Conservation (phyloP, 2,797 vertebrate species). For the Tokudaia tokunoshimensis region DNA sequence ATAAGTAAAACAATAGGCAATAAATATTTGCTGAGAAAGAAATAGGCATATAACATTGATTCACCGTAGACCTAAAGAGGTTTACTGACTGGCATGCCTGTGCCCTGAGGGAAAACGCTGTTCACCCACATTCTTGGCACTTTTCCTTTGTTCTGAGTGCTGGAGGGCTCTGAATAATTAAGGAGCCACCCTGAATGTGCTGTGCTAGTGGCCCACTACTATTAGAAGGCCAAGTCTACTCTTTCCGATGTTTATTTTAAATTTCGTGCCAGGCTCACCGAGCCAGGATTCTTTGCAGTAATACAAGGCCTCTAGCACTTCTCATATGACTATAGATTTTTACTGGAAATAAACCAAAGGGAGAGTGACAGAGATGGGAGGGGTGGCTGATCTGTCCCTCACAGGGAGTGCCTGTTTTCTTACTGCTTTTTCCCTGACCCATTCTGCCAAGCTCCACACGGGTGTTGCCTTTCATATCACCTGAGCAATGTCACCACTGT, state of each 20-base stretch:
- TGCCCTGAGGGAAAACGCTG: background rate
- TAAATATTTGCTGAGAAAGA: conserved; percentile 54
- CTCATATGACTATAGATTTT: background rate
- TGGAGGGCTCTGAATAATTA: background rate
- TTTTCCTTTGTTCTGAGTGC: background rate
- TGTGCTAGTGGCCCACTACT: background rate
- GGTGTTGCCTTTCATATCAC: background rate
- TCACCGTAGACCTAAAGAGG: background rate
- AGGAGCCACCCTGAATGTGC: background rate
- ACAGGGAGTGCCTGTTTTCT: background rate
- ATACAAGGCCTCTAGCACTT: background rate
- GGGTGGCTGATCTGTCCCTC: background rate
- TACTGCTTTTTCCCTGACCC: conserved; percentile 11
- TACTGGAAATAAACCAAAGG: background rate
- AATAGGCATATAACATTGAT: background rate
- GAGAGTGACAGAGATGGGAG: background rate
- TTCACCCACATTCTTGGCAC: background rate
- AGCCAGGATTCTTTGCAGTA: background rate
- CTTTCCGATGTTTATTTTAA: conserved; percentile 53
- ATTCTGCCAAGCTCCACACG: background rate
- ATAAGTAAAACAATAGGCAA: background rate
- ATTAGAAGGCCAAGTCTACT: background rate
- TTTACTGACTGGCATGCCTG: conserved; percentile 35
- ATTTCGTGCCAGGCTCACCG: background rate
- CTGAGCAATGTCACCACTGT: background rate